phyloP scores from a whole-genome alignment of 2,888 invertebrate genomes.

The Agrotis ipsilon region DNA sequence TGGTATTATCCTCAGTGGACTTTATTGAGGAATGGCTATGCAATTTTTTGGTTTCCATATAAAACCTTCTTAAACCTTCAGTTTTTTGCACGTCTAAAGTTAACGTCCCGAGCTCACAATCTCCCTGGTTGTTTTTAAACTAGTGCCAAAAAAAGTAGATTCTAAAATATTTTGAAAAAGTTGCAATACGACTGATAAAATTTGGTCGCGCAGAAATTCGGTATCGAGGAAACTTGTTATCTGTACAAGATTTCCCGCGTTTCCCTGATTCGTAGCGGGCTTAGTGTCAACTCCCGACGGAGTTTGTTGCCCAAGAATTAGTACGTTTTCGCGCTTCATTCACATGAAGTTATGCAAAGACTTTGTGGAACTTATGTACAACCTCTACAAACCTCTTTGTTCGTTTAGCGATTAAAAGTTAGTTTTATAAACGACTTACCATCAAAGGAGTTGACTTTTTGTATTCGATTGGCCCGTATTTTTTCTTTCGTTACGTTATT shows the following conservation, averaged over 20 bases:
- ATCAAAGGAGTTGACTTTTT: neutral
- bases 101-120: neutral
- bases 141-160: no score
- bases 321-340: conserved; percentile 4
- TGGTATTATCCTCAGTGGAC: conserved; percentile 59
- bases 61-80: neutral
- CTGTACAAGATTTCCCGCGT: conserved; percentile 31
- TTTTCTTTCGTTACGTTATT: no score
- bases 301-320: conserved; percentile 17
- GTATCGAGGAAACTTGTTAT: conserved; percentile 17
- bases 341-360: conserved; percentile 6
- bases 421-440: neutral
- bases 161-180: neutral
- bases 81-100: neutral
- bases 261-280: conserved; percentile 4
- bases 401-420: neutral
- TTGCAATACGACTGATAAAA: neutral
- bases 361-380: conserved; percentile 9
- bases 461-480: neutral
- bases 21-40: conserved; percentile 41
- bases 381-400: conserved; percentile 12
- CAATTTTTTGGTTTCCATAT: conserved; percentile 14
- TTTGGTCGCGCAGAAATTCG: neutral
- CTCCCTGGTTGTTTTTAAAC: no score
- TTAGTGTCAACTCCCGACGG: conserved; percentile 1